Base-by-base conservation (phyloP, 2,113 vertebrate species). In the Perca flavescens region DNA sequence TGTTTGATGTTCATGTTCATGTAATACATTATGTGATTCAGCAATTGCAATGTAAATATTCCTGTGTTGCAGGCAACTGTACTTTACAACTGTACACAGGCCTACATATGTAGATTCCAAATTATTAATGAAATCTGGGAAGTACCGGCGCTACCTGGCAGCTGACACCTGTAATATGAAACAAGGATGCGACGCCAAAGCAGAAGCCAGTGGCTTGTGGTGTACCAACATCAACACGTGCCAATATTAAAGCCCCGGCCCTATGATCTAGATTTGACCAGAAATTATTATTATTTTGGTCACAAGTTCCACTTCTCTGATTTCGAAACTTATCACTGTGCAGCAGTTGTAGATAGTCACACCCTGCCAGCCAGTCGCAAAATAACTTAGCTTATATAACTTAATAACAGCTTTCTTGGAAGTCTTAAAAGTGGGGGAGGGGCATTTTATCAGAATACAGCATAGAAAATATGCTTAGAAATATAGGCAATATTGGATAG, bases 61-160 rank as follows among this genome's bases (percentile, higher is more conserved):
- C 2, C 15, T 53, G 28, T 14, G 11, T 7, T 22, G 25, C 28
- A 68, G 10, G 0, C 0, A 2, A 2, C 25, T 15, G 14, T 43
- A 3, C 19, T 58, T 13, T 43, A 21, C 14, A 57, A 25, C 43
- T 17, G 17, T 12, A 13, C 36, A 28, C 10, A 10, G 40, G 40
- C 40, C 9, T 10, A 40, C 8, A 19, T 14, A 28, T 28, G 28
- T 28, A 4, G 1, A 13, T 25, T 43, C 3, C 36, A 49, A 47
- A 15, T 0, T 25, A 16, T 40, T 19, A 6, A 52, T n/a, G n/a
- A 22, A n/a, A 25, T 2, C 12, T 56, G 70, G 83, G 6, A 86
- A 88, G 61, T 52, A 83, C 88, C 80, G 49, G 8, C 3, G 5
- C 17, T 56, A 71, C 61, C 73, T 49, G 11, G 0, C 21, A 34